These are phyloP conservation scores for Chymomyza caudatula DNA, from an alignment of 2,888 invertebrate species.

Conservation along the genomic window DNA sequence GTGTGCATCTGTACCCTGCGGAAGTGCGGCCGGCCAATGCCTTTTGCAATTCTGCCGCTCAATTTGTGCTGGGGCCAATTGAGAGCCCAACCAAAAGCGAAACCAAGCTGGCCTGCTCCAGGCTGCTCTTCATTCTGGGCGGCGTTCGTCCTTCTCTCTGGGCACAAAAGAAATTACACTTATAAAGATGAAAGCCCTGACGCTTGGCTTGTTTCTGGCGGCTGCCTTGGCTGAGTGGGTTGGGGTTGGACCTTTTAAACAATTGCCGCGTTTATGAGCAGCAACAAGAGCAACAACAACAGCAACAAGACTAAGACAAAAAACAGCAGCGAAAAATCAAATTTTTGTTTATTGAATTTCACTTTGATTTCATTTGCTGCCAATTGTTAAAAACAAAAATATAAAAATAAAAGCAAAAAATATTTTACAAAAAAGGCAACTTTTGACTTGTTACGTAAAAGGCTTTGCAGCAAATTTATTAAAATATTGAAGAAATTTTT, in stretches of 20 bases:
- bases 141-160: background rate
- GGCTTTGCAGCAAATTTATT: background rate
- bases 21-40: slow-evolving; percentile 8
- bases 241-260: slow-evolving; percentile 32
- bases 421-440: background rate
- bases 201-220: background rate
- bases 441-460: background rate
- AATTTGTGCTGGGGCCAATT: slow-evolving; percentile 42
- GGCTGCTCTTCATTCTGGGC: background rate
- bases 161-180: slow-evolving; percentile 64
- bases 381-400: slow-evolving; percentile 20
- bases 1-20: background rate
- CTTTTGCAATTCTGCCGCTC: slow-evolving; percentile 58
- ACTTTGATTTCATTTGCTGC: slow-evolving; percentile 11
- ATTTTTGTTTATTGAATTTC: slow-evolving; percentile 16
- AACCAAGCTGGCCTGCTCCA: background rate
- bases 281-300: background rate
- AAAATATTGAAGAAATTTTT: background rate
- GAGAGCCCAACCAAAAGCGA: background rate
- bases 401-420: background rate
- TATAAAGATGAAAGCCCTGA: slow-evolving; percentile 57
- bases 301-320: background rate
- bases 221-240: background rate
- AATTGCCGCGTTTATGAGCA: slow-evolving; percentile 8
- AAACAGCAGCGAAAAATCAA: slow-evolving; percentile 34